Evolutionary conservation across 2,888 invertebrate genomes (phyloP), one percentile per base, ranked within the genome.

Genomic region (Brassicogethes aeneus): DNA sequence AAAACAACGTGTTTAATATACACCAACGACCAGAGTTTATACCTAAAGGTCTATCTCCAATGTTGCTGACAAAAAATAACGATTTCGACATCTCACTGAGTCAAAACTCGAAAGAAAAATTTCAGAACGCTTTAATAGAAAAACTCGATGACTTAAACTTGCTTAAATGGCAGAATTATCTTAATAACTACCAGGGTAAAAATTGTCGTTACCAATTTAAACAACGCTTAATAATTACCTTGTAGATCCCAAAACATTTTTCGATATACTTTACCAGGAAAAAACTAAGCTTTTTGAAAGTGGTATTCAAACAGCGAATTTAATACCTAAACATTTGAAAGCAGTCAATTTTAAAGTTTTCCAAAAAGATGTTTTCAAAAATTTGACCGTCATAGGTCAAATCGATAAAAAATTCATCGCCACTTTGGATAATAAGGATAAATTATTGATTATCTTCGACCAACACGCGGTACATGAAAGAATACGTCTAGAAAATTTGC

Each of bases 391-490:
- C 16, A 64, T 89, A 32, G 79, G 79, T 13, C 90, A 90, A 70
- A 68, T 86, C 13, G 89, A 90, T 63, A 69, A 69, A 17, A 87
- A 85, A 65, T 83, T 84, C 53, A 82, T 86, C 51, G 73, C 74
- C 15, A 72, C 74, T 40, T 62, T 60, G 17, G 61, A 65, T 37
- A 62, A 69, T 48, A 59, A 64, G 40, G 70, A 60, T 14, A 65
- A 73, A 49, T 65, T 74, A 41, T 57, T 88, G 14, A 70, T 84
- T 17, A 56, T 85, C 17, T 82, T 91, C 62, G 92, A 92, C 68
- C 92, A 91, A 66, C 92, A 92, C 69, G 91, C 91, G 32, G 83
- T 85, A 16, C 82, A 90, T 64, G 92, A 92, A 69, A 73, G 92
- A 61, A 77, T 91, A 45, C 72, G 82, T 45, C 71, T 91, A 34